Conservation (phyloP, 2,797 vertebrate genomes). For the Melanotaenia trifasciata region DNA sequence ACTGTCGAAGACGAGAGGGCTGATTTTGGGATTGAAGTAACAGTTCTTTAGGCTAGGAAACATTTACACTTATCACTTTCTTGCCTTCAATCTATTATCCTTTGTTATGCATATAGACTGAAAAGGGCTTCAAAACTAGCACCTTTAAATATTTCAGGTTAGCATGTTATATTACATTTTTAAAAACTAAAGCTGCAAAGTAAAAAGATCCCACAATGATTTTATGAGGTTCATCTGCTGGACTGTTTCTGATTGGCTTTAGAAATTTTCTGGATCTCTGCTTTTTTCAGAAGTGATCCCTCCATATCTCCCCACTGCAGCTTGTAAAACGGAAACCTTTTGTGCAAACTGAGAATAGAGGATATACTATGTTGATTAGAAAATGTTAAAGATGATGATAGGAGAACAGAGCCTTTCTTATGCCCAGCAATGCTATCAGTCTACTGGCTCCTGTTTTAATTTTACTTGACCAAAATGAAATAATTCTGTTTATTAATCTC, state of each 20-base stretch:
- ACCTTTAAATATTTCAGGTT: background rate
- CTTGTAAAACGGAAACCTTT: slow-evolving; percentile 1
- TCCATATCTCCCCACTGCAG: background rate
- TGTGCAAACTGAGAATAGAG: background rate
- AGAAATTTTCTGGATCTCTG: background rate
- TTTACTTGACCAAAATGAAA: background rate
- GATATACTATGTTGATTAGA: no score
- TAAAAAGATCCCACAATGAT: background rate
- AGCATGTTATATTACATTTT: background rate
- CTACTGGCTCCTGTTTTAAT: background rate
- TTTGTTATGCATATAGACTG: background rate
- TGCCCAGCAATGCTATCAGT: background rate
- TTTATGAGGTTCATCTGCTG: background rate
- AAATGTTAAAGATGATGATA: background rate
- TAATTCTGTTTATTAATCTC: background rate
- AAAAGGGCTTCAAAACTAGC: background rate
- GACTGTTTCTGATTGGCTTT: background rate
- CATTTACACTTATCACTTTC: background rate
- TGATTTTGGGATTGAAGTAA: no score
- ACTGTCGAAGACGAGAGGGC: no score
- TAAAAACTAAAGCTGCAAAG: background rate
- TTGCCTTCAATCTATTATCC: background rate
- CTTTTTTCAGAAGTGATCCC: background rate
- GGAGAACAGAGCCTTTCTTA: background rate
- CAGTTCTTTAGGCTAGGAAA: background rate